A percentile compares a stretch with the other conserved stretches of the same genome.
Evolutionary conservation across 92 coral and sea anemone species (phyloP).

Genomic region (Phymanthus crucifer): DNA sequence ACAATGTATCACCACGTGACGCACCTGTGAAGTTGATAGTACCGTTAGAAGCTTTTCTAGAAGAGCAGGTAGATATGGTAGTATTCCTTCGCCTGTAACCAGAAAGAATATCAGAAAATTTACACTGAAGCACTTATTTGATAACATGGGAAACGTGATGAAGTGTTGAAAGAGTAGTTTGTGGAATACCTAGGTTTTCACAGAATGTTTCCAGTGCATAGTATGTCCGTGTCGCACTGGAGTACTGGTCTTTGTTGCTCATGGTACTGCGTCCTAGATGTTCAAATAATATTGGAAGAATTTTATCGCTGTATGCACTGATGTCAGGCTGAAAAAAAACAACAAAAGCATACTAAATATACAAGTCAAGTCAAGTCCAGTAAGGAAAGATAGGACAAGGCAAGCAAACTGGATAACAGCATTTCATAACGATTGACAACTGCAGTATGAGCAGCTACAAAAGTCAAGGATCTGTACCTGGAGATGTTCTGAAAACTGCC

Average conservation of each 20-base stretch:
- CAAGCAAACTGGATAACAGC: too few relatives aligned
- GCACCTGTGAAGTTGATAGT: constrained; percentile 73
- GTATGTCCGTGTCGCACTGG: constrained; percentile 84
- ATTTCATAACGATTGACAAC: too few relatives aligned
- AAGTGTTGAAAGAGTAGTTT: not conserved
- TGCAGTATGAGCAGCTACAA: too few relatives aligned
- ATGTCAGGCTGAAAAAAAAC: constrained; percentile 88
- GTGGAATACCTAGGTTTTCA: constrained; percentile 81
- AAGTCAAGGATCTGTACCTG: constrained; percentile 59
- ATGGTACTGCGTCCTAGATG: constrained; percentile 76
- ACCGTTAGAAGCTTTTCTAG: constrained; percentile 81
- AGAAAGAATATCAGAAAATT: not conserved
- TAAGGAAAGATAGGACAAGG: not conserved
- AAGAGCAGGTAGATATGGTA: constrained; percentile 86
- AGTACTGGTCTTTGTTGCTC: constrained; percentile 57
- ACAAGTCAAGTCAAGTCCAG: not conserved
- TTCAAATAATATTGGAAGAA: constrained; percentile 89
- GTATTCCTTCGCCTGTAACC: constrained; percentile 76
- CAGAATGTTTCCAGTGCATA: constrained; percentile 99
- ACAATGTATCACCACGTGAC: constrained; percentile 6
- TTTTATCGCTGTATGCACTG: constrained; percentile 78
- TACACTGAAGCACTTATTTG: not conserved
- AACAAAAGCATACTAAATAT: not conserved
- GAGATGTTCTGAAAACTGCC: constrained; percentile 92
- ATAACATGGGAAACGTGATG: not conserved